Base-by-base conservation (phyloP, 2,888 invertebrate species). In the Schizotus pectinicornis region DNA sequence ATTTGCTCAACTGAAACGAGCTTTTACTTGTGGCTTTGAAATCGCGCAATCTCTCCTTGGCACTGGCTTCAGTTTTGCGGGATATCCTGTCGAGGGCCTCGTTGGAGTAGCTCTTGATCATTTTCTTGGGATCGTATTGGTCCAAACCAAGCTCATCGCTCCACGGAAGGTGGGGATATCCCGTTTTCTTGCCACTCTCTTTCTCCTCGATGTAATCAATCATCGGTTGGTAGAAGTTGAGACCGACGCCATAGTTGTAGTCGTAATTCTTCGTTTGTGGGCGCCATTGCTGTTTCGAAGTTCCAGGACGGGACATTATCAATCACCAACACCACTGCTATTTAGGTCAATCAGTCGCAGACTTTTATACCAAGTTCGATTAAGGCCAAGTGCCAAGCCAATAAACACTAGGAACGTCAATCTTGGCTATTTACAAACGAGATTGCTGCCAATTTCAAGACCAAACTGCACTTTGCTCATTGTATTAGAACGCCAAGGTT, bases 221-320 rank as follows among this genome's bases (percentile, higher is more conserved):
- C 92, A 93, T 92, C 45, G 92, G 92, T 78, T 92, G 90, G 80
- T 93, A 93, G 79, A 86, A 91, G 81, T 92, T 90, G 73, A 92
- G 90, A 48, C 90, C 91, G 78, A 88, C 91, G 67, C 89, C 89
- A 80, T 92, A 93, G 80, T 93, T 93, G 78, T 88, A 88, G 74
- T 90, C 88, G 81, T 92, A 93, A 56, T 89, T 86, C 53, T 85
- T 77, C 12, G 89, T 88, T 49, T 87, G 85, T 47, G 86, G 86
- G 65, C 82, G 82, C 72, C 74, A 73, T 55, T 14, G 9, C 22
- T 22, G 22, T 63, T 67, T 73, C 2, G 65, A 65, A 7, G 60
- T 11, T 6, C 45, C 45, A 35, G 51, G 13, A 32, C 9, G 37
- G 7, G 53, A 49, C 56, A 57, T 46, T 47, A 31, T 63, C 43